A percentile compares a stretch with the other conserved stretches of the same genome.
Conservation (phyloP, 2,113 vertebrate genomes). For the Engystomops pustulosus region DNA sequence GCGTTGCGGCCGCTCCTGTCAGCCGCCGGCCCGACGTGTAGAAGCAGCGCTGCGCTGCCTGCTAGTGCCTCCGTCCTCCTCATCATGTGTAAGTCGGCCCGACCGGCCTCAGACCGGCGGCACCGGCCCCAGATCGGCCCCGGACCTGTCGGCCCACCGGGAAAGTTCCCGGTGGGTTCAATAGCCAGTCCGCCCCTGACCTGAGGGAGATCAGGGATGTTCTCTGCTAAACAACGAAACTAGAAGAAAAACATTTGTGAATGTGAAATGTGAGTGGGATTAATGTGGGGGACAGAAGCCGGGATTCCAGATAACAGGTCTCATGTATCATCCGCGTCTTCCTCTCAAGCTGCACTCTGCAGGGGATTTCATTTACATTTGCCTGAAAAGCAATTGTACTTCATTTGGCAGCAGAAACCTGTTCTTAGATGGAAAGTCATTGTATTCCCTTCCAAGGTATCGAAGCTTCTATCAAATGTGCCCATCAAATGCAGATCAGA, state of each 20-base stretch:
- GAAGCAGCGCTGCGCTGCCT: too few relatives aligned
- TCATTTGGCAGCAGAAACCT: constrained; percentile 52
- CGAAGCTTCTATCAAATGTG: neutral
- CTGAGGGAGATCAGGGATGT: constrained; percentile 27
- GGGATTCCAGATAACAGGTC: constrained; percentile 29
- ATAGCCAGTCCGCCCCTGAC: too few relatives aligned
- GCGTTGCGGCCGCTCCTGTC: too few relatives aligned
- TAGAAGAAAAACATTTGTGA: constrained; percentile 37
- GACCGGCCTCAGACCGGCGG: too few relatives aligned
- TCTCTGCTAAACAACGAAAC: neutral
- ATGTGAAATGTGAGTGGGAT: constrained; percentile 50
- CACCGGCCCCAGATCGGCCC: too few relatives aligned
- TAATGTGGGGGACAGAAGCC: constrained; percentile 46
- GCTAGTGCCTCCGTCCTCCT: too few relatives aligned
- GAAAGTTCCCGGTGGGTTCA: too few relatives aligned
- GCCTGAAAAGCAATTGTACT: constrained; percentile 50
- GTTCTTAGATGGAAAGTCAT: constrained; percentile 18
- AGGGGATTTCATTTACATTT: constrained; percentile 59
- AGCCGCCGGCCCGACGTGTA: too few relatives aligned
- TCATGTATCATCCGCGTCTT: constrained; percentile 45
- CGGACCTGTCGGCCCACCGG: too few relatives aligned
- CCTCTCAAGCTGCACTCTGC: constrained; percentile 42
- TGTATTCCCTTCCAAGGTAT: constrained; percentile 8
- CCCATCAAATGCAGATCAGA: neutral
- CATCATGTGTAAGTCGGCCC: too few relatives aligned